Conservation (phyloP, 2,797 vertebrate species). For the Molossus molossus region DNA sequence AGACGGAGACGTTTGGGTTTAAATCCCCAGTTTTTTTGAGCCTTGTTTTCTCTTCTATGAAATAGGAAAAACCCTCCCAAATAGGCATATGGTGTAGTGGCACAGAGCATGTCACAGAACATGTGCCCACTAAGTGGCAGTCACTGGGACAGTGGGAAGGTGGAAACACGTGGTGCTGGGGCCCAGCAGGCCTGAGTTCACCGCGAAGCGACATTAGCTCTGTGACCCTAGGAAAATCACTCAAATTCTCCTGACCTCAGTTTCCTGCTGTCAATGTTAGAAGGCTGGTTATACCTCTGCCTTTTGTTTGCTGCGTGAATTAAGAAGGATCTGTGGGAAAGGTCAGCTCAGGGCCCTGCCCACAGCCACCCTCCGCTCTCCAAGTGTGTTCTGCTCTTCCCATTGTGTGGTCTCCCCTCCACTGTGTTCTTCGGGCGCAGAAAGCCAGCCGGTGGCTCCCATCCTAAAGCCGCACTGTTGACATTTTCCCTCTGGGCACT, state of each 20-base stretch:
- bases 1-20: neutral
- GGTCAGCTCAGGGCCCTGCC: neutral
- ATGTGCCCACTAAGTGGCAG: neutral
- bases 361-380: neutral
- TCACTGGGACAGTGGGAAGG: fast-evolving
- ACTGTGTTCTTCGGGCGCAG: conserved; percentile 16
- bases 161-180: neutral
- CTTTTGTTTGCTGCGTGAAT: neutral
- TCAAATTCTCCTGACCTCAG: neutral
- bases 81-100: fast-evolving
- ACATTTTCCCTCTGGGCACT: conserved; percentile 51
- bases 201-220: neutral
- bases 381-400: neutral
- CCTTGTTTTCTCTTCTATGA: neutral
- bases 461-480: conserved; percentile 38
- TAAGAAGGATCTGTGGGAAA: neutral
- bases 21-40: neutral
- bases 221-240: neutral
- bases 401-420: neutral
- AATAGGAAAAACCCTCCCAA: neutral
- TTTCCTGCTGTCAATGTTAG: neutral
- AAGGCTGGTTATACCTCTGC: neutral
- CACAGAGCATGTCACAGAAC: neutral
- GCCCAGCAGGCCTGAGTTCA: neutral
- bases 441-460: neutral